These are phyloP conservation scores for Lasiommata megera DNA, from an alignment of 2,888 invertebrate species.

Conservation along the genomic window DNA sequence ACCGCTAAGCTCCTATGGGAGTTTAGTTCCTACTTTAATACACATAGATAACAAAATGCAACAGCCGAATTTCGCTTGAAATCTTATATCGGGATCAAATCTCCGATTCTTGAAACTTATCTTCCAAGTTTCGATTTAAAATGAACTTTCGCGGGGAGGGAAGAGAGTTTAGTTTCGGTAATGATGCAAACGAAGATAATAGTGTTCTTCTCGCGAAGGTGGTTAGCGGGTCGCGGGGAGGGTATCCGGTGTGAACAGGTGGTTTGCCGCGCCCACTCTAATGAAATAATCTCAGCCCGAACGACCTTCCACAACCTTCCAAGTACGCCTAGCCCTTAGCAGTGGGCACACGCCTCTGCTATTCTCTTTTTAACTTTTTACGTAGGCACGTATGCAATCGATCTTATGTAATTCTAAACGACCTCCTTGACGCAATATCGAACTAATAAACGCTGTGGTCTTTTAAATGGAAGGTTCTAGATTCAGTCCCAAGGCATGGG, in stretches of 20 bases:
- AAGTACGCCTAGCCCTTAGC: slow-evolving; percentile 37
- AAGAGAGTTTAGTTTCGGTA: slow-evolving; percentile 34
- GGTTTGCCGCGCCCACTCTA: slow-evolving; percentile 67
- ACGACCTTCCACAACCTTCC: slow-evolving; percentile 74
- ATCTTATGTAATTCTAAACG: background rate
- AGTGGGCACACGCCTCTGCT: slow-evolving; percentile 37
- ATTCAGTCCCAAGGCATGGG: no score
- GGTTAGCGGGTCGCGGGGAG: slow-evolving; percentile 45
- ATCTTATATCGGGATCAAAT: slow-evolving; percentile 13
- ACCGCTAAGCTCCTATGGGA: background rate
- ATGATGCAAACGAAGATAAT: slow-evolving; percentile 29
- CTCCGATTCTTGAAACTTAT: slow-evolving; percentile 15
- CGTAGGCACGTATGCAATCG: slow-evolving; percentile 9
- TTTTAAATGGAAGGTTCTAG: no score
- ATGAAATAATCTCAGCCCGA: slow-evolving; percentile 69
- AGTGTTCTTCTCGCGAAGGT: slow-evolving; percentile 31
- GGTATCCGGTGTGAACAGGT: slow-evolving; percentile 79
- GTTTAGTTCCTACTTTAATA: background rate
- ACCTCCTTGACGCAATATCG: background rate
- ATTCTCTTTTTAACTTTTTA: slow-evolving; percentile 31
- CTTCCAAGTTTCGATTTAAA: background rate
- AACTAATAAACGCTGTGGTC: no score
- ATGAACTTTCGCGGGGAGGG: slow-evolving; percentile 1
- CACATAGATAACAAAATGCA: slow-evolving; percentile 6
- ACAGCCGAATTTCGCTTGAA: slow-evolving; percentile 2